These are phyloP conservation scores for Drosophila maculinotata DNA, from an alignment of 2,888 invertebrate genomes.

Conservation along the genomic window DNA sequence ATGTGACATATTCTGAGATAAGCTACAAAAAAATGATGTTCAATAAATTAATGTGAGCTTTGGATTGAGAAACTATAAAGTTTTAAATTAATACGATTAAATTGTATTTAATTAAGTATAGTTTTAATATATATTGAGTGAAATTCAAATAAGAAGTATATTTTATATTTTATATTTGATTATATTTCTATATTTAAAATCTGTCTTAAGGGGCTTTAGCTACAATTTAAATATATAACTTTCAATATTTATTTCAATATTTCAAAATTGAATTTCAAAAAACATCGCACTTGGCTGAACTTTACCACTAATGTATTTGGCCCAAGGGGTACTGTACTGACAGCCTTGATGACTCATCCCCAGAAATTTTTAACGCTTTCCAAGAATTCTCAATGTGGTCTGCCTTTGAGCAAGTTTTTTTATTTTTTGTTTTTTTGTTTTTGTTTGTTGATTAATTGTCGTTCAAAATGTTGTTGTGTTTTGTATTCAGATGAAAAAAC, in stretches of 20 bases:
- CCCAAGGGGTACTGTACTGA: constrained; percentile 17
- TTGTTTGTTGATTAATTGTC: constrained; percentile 60
- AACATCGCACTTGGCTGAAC: constrained; percentile 22
- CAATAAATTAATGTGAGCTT: neutral
- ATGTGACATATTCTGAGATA: neutral
- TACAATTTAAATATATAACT: too few species aligned
- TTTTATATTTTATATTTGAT: too few species aligned
- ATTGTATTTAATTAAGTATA: neutral
- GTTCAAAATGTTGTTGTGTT: constrained; percentile 20
- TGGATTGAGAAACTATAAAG: too few species aligned
- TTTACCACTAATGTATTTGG: constrained; percentile 15
- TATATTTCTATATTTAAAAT: too few species aligned
- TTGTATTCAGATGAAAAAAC: constrained; percentile 25
- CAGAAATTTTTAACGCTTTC: constrained; percentile 50
- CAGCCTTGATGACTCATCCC: constrained; percentile 42
- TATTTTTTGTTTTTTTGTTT: constrained; percentile 3
- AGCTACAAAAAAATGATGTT: neutral
- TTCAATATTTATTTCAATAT: too few species aligned
- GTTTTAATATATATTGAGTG: too few species aligned
- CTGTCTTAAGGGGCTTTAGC: too few species aligned
- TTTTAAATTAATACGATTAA: neutral
- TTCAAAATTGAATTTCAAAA: neutral
- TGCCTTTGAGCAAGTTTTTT: constrained; percentile 38
- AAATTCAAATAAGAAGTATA: too few species aligned
- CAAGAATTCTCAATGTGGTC: constrained; percentile 52